These are phyloP conservation scores for Periophthalmus modestus DNA, from an alignment of 2,113 vertebrate genomes.

Conservation along the genomic window DNA sequence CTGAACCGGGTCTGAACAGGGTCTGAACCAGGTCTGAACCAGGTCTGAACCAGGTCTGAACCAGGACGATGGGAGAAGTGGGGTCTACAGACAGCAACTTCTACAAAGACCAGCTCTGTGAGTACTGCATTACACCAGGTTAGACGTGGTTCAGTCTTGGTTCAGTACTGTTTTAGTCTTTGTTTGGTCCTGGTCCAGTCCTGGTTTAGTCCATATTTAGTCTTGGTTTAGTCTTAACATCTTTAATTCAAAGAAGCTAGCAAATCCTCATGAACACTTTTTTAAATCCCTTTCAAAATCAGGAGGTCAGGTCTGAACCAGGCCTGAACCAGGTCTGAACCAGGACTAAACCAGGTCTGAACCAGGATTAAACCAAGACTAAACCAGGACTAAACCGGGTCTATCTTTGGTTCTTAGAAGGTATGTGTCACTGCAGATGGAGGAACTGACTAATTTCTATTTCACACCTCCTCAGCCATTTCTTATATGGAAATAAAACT, in stretches of 20 bases:
- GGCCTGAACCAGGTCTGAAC: too few relatives aligned
- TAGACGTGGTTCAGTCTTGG: background rate
- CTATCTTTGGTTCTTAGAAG: background rate
- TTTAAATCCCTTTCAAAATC: too few relatives aligned
- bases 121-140: background rate
- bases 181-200: background rate
- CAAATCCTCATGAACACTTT: too few relatives aligned
- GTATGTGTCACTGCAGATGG: too few relatives aligned
- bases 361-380: background rate
- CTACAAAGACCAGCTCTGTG: constrained; percentile 6
- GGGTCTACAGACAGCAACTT: constrained; percentile 4
- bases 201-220: background rate
- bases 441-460: too few relatives aligned
- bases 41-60: background rate
- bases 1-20: background rate
- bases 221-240: too few relatives aligned
- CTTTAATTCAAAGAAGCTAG: too few relatives aligned
- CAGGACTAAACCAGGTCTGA: background rate
- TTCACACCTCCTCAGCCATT: too few relatives aligned
- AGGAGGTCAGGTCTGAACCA: too few relatives aligned
- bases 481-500: too few relatives aligned
- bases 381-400: background rate
- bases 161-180: background rate
- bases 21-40: background rate
- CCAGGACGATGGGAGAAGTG: constrained; percentile 1